A percentile compares a stretch with the other conserved stretches of the same genome.
Evolutionary conservation across 92 coral and sea anemone genomes (phyloP).

Genomic region (Epizoanthus ramosus): DNA sequence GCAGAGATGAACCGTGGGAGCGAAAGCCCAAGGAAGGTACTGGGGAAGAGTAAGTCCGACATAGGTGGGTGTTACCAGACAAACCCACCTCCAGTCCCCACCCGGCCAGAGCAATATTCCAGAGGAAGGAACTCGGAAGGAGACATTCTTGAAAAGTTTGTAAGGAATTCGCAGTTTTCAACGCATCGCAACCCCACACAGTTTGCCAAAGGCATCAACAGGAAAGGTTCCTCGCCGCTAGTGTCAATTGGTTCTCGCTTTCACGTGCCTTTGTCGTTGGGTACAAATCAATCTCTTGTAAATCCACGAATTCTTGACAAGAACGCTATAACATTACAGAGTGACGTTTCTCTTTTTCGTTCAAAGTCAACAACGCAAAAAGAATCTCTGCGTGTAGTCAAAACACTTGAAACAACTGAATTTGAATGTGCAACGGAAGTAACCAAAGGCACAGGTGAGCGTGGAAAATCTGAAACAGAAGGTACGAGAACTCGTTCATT

Average conservation of each 20-base stretch:
- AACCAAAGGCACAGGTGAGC: not conserved
- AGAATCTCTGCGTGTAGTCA: conserved; percentile 4
- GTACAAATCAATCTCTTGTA: not conserved
- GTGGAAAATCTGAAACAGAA: not conserved
- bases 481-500: not conserved
- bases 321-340: conserved; percentile 20
- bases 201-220: conserved; percentile 3
- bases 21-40: not conserved
- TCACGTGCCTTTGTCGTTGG: not conserved
- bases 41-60: conserved; percentile 41
- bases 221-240: conserved; percentile 12
- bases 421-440: not conserved
- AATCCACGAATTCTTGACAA: not conserved
- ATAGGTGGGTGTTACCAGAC: not conserved
- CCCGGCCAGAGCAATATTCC: conserved; percentile 7
- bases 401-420: not conserved
- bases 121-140: conserved; percentile 23
- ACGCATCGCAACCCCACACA: conserved; percentile 23
- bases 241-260: not conserved
- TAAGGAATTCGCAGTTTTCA: conserved; percentile 6
- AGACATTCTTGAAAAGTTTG: conserved; percentile 11
- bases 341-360: not conserved
- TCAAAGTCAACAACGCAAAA: not conserved
- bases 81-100: conserved; percentile 34
- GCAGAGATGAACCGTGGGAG: not conserved